Base-by-base conservation (phyloP, 2,113 vertebrate species). In the Meriones unguiculatus region DNA sequence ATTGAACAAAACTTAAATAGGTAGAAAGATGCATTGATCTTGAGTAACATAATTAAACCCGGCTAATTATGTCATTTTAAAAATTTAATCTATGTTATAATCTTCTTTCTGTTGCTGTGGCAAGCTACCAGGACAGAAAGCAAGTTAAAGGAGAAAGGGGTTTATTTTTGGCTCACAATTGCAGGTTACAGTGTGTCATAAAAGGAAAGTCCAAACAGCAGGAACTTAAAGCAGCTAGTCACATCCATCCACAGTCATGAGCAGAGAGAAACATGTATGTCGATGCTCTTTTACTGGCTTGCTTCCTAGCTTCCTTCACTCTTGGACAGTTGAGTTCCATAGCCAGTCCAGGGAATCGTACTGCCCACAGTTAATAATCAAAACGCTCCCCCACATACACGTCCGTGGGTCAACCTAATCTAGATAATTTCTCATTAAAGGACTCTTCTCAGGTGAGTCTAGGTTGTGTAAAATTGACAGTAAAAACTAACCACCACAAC, bases 1-100 rank as follows among this genome's bases (percentile, higher is more conserved):
- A 38, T 52, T 85, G 57, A 95, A 73, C 52, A 65, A 90, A 93
- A 90, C 22, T 69, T 95, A 57, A 93, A 52, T 77, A 94, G 67
- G 54, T 94, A 93, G 52, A 67, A 96, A 92, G 38, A 95, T 59
- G 38, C 0, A 17, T 2, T 41, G 70, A 93, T 95, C 52, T 80
- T 95, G 64, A 77, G 91, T 59, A 72, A 90, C n/a, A 59, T 28
- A 35, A 80, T 78, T 80, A 62, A 72, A 69, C 64, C 76, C 88
- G 25, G 32, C 54, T 50, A 84, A 65, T 76, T 89, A 90, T 17
- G 41, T 75, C 65, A 92, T 15, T 94, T 41, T 64, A 72, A 69
- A 69, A 24, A 80, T 78, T n/a, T 75, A 67, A 85, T 85, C 8
- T 30, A 46, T 11, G 38, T 46, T 50, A 62, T 85, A 32, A 28